Percentiles rank a stretch among this genome's conserved stretches.
These are phyloP conservation scores for Proterorhinus semilunaris DNA, from an alignment of 2,113 vertebrate genomes.

Conservation along the genomic window DNA sequence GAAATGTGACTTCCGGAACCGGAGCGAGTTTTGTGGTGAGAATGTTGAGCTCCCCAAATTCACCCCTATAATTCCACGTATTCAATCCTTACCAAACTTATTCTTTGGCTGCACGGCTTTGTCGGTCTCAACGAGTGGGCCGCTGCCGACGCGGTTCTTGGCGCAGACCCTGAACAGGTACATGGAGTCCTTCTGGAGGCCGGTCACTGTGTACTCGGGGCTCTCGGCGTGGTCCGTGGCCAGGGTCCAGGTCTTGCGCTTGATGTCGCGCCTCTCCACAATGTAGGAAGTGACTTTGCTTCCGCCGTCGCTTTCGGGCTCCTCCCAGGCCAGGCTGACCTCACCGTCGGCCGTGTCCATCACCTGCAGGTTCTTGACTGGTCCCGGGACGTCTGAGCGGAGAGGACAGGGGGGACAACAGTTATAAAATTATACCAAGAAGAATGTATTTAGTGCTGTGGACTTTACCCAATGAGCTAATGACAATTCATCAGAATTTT, in stretches of 20 bases:
- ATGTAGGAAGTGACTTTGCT: conserved; percentile 91
- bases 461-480: no score
- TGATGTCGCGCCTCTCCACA: conserved; percentile 91
- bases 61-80: neutral
- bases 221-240: conserved; percentile 88
- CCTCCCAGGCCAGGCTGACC: conserved; percentile 94
- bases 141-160: conserved; percentile 92
- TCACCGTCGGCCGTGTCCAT: conserved; percentile 93
- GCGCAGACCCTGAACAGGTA: conserved; percentile 97
- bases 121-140: conserved; percentile 90
- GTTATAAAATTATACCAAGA: neutral
- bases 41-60: no score
- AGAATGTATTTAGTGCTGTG: no score
- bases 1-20: no score
- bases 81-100: conserved; percentile 86
- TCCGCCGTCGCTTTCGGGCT: conserved; percentile 94
- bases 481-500: no score
- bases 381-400: conserved; percentile 89
- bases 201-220: conserved; percentile 91
- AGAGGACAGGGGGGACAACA: neutral
- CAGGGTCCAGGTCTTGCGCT: conserved; percentile 93
- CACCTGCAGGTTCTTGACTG: conserved; percentile 92
- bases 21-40: no score
- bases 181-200: conserved; percentile 89
- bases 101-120: conserved; percentile 93